These are phyloP conservation scores for Leptopilina boulardi DNA, from an alignment of 1,140 invertebrate species.

Conservation along the genomic window DNA sequence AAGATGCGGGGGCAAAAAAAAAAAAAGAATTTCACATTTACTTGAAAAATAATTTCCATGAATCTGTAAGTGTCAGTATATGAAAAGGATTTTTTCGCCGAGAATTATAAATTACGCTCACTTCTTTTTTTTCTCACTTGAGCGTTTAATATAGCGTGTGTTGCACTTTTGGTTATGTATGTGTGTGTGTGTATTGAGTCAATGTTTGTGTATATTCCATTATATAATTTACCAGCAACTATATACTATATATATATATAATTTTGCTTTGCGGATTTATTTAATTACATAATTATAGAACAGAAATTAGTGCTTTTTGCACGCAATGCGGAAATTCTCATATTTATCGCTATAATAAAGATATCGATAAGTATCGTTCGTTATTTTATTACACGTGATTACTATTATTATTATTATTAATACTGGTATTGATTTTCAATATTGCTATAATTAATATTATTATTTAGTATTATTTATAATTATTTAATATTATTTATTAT, in stretches of 20 bases:
- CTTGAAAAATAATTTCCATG: constrained; percentile 17
- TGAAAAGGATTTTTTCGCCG: background rate
- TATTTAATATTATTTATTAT: no score
- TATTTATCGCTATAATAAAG: background rate
- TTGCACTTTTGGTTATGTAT: background rate
- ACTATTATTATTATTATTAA: no score
- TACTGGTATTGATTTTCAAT: no score
- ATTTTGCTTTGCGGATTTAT: background rate
- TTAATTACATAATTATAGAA: constrained; percentile 8
- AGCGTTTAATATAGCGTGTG: background rate
- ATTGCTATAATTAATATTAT: no score
- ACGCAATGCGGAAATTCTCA: background rate
- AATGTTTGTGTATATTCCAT: background rate
- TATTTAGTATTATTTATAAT: no score
- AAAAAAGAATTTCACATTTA: background rate
- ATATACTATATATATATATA: no score
- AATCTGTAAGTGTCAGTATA: background rate
- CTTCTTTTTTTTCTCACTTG: background rate
- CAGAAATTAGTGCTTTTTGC: background rate
- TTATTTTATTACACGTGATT: background rate
- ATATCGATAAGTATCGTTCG: background rate
- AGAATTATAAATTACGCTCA: background rate
- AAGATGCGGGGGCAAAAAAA: background rate
- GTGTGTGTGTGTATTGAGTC: background rate
- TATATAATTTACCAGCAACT: constrained; percentile 10